Evolutionary conservation across 2,113 vertebrate genomes (phyloP).

Genomic region (Oceanodroma tethys): DNA sequence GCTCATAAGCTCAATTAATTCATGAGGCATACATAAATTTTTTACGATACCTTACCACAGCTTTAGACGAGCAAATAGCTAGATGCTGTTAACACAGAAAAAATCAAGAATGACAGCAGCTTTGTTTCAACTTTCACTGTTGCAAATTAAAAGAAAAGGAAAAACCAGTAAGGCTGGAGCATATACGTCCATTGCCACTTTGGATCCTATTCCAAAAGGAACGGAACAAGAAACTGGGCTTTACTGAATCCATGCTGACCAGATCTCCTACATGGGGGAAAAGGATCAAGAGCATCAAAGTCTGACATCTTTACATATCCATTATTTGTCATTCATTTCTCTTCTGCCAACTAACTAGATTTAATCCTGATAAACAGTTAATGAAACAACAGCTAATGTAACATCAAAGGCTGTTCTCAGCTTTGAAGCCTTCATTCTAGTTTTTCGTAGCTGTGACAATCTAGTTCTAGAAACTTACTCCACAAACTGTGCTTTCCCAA

Average conservation of each 20-base stretch:
- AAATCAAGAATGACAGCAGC: not conserved
- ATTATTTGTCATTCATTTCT: not conserved
- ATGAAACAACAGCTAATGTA: not conserved
- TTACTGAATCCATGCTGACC: not conserved
- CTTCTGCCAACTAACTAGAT: not conserved
- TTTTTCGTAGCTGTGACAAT: not conserved
- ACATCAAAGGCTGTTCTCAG: conserved; percentile 3
- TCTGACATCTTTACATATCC: not conserved
- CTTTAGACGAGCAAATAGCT: not conserved
- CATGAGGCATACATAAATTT: not conserved
- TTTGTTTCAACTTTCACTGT: not conserved
- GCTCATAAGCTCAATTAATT: not conserved
- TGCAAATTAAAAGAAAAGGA: not conserved
- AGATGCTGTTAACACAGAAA: not conserved
- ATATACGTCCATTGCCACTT: not conserved
- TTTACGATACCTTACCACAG: not conserved
- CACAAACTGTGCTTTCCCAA: not conserved
- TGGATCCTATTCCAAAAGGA: not conserved
- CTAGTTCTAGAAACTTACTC: not conserved
- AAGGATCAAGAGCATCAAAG: not conserved
- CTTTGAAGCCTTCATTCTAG: not conserved
- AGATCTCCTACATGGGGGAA: fast-evolving
- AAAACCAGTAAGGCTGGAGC: not conserved
- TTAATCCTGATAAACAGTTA: not conserved
- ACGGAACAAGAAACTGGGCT: not conserved